Evolutionary conservation across 1,140 invertebrate genomes (phyloP), one percentile per base, ranked within the genome.

Genomic region (Batillaria attramentaria): DNA sequence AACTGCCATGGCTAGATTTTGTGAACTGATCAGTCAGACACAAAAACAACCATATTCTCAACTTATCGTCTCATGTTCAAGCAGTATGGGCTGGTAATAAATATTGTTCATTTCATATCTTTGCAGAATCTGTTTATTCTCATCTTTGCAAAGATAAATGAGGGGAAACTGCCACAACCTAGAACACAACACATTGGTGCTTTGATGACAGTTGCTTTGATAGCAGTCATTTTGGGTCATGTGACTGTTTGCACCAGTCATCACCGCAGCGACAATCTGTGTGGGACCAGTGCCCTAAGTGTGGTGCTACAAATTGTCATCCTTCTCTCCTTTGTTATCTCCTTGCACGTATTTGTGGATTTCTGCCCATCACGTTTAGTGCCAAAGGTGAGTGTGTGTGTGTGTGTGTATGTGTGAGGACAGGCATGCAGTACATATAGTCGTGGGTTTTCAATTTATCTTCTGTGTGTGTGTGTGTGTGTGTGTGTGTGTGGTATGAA

Each of bases 211-310:
- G n/a, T n/a, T n/a, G n/a, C n/a, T 60, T 16, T 46, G 24, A 39
- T 50, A 33, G 60, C 35, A 57, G 43, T 42, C 54, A 54, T 77
- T n/a, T 79, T 85, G 77, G 46, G 77, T 79, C 85, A 87, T 50
- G 31, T 87, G 79, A 84, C 80, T 16, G 43, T 84, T 13, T 89
- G 86, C 73, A 87, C 86, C 16, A 84, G 82, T 78, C 77, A 77
- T 42, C 16, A 79, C 76, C 57, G 57, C 20, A 81, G 78, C 57
- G 69, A 78, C 28, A 77, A 79, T 18, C 62, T 84, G 68, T 85
- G 83, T 80, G 35, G 43, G 33, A 68, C 41, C 1, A 42, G n/a
- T 43, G 37, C 62, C 4, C n/a, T 50, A 28, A 8, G 60, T 28
- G 28, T 80, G 33, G 28, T 57, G 3, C 10, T 80, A 65, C 72